Conservation (phyloP, 2,113 vertebrate species). For the Cephalopterus ornatus region DNA sequence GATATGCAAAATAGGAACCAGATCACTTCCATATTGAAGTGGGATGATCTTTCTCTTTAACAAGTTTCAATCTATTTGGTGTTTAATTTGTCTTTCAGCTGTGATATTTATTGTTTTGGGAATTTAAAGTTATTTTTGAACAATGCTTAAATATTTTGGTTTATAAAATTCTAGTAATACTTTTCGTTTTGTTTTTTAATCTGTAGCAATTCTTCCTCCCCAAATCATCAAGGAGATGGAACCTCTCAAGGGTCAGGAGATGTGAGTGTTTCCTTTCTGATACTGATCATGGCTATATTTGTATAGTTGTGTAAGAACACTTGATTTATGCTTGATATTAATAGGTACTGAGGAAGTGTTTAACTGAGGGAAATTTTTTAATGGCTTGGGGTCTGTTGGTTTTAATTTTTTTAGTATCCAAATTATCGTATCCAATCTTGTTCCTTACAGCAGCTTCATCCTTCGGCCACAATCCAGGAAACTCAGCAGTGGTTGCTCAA, state of each 20-base stretch:
- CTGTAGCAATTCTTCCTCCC: constrained; percentile 90
- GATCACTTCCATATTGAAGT: neutral
- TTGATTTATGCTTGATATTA: neutral
- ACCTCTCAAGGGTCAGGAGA: constrained; percentile 77
- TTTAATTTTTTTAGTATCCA: neutral
- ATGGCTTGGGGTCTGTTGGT: neutral
- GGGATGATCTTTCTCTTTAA: neutral
- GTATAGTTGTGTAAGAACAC: neutral
- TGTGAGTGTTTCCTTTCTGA: constrained; percentile 73
- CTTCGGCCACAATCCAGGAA: constrained; percentile 90
- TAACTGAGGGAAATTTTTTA: neutral
- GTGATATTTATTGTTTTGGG: neutral
- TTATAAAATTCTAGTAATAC: neutral
- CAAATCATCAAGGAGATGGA: constrained; percentile 93
- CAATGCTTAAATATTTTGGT: neutral
- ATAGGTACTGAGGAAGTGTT: neutral
- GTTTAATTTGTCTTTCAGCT: neutral
- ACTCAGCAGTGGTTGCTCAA: constrained; percentile 92
- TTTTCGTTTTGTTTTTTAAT: neutral
- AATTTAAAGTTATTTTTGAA: neutral
- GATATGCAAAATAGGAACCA: neutral
- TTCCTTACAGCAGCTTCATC: constrained; percentile 83
- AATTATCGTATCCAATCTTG: neutral
- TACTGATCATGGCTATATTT: neutral
- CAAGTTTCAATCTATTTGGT: neutral